phyloP scores from a whole-genome alignment of 2,797 vertebrate genomes.

The Thunnus albacares region DNA sequence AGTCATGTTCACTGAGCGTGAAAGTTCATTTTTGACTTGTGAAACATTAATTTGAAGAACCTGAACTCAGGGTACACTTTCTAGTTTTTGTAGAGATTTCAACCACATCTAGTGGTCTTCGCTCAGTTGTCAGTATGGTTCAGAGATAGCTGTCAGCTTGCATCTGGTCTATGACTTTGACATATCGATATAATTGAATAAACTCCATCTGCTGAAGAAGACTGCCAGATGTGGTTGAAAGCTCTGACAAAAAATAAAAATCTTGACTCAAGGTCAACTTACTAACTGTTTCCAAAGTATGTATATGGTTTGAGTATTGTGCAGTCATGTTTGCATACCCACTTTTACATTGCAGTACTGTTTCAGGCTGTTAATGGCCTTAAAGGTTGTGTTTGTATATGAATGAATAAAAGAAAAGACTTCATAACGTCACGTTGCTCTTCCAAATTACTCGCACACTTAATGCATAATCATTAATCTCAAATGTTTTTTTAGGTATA shows the following conservation, averaged over 20 bases:
- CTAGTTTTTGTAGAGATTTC: neutral
- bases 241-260: neutral
- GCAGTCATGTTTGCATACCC: neutral
- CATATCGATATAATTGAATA: neutral
- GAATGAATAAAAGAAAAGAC: conserved; percentile 52
- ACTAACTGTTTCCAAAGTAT: neutral
- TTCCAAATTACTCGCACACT: conserved; percentile 49
- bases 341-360: neutral
- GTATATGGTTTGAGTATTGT: conserved; percentile 11
- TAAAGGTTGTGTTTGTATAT: conserved; percentile 30
- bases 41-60: neutral
- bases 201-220: neutral
- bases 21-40: no score
- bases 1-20: neutral
- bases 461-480: conserved; percentile 51
- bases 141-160: neutral
- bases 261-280: neutral
- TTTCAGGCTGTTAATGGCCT: neutral
- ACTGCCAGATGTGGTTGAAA: neutral
- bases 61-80: neutral
- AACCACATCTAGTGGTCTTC: neutral
- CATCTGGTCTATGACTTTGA: neutral
- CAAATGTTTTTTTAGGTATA: conserved; percentile 36
- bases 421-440: conserved; percentile 37
- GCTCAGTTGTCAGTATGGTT: neutral